These are phyloP conservation scores for Elephantulus edwardii DNA, from an alignment of 2,113 vertebrate genomes.

Conservation along the genomic window DNA sequence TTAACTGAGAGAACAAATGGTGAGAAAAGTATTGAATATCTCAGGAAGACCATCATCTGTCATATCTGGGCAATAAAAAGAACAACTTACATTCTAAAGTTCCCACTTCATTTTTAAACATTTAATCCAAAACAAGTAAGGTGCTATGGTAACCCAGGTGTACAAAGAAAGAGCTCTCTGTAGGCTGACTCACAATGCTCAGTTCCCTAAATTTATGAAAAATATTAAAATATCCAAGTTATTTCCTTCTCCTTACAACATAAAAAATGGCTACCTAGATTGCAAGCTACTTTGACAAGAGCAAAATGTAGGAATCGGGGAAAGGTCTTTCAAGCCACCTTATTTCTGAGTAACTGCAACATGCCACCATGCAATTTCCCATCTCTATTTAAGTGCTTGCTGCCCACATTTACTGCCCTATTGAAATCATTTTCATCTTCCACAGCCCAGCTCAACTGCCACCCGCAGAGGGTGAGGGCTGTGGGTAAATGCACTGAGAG, in stretches of 20 bases:
- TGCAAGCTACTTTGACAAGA: background rate
- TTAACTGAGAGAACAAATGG: background rate
- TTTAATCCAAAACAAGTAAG: constrained; percentile 33
- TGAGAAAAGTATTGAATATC: background rate
- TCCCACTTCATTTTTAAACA: constrained; percentile 36
- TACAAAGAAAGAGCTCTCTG: constrained; percentile 2
- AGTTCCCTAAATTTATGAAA: constrained; percentile 6
- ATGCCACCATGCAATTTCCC: background rate
- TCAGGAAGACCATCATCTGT: background rate
- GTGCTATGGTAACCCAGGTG: background rate
- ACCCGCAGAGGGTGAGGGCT: background rate
- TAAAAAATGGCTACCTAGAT: background rate
- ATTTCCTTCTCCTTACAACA: background rate
- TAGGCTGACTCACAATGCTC: constrained; percentile 13
- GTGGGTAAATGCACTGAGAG: background rate
- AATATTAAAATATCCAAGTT: background rate
- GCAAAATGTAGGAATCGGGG: background rate
- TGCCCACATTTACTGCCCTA: background rate
- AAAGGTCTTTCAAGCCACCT: background rate
- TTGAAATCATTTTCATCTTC: constrained; percentile 14
- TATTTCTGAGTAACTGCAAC: background rate
- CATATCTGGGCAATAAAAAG: constrained; percentile 14
- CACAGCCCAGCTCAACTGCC: background rate
- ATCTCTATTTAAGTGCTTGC: background rate
- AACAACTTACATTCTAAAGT: background rate